A percentile compares a stretch with the other conserved stretches of the same genome.
These are phyloP conservation scores for Nasua narica DNA, from an alignment of 2,797 vertebrate genomes.

Conservation along the genomic window DNA sequence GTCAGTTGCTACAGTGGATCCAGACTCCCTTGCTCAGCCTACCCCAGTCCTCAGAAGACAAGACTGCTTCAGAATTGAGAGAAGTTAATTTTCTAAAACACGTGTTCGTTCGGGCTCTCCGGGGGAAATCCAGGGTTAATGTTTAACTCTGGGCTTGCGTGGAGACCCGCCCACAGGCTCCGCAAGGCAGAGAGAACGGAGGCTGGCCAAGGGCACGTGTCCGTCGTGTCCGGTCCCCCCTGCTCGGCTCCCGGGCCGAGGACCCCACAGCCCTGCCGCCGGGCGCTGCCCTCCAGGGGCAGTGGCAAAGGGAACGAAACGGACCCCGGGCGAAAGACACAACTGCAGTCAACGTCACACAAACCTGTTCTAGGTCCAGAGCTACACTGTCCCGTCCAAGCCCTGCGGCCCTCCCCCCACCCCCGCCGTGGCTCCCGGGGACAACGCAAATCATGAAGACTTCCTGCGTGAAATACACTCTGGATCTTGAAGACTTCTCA, in stretches of 20 bases:
- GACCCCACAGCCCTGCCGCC: too few species aligned
- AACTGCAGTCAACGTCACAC: neutral
- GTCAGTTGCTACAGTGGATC: accelerated
- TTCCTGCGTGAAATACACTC: neutral
- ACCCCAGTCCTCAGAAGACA: neutral
- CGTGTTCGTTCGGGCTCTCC: neutral
- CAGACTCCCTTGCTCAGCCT: neutral
- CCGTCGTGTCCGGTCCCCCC: too few species aligned
- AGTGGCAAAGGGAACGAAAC: neutral
- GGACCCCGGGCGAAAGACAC: neutral
- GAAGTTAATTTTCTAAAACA: neutral
- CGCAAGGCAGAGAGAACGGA: neutral
- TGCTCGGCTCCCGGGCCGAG: accelerated
- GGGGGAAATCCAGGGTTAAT: conserved; percentile 22
- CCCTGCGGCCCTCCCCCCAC: too few species aligned
- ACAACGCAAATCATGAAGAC: accelerated
- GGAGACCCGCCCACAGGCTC: neutral
- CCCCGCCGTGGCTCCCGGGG: too few species aligned
- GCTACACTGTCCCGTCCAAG: accelerated
- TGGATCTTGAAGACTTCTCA: neutral
- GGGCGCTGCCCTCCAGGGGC: neutral
- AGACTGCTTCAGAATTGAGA: neutral
- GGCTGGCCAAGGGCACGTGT: too few species aligned
- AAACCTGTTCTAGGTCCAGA: neutral
- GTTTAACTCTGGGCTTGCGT: neutral